Conservation (phyloP, 30 jellyfish, hydroid and myxozoan genomes). For the Hydractinia echinata region DNA sequence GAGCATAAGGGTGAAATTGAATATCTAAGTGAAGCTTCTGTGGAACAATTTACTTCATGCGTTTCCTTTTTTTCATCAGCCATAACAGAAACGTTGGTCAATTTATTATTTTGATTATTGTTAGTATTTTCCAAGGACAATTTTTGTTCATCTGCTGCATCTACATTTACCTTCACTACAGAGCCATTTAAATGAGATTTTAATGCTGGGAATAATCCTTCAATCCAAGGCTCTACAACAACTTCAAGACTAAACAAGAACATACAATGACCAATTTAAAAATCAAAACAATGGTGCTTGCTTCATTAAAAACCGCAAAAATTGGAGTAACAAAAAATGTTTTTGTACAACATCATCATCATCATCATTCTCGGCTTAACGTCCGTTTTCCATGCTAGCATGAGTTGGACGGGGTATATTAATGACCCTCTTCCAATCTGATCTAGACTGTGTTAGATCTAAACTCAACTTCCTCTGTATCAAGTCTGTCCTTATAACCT, state of each 20-base stretch:
- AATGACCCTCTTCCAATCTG: no score
- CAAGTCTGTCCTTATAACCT: no score
- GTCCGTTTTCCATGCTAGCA: no score
- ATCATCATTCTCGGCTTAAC: no score
- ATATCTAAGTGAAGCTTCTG: slow-evolving; percentile 2
- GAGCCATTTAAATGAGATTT: slow-evolving; percentile 21
- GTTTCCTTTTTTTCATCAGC: not conserved
- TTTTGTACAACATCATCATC: no score
- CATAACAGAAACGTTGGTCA: not conserved
- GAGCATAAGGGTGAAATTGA: slow-evolving; percentile 5
- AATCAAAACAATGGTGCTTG: not conserved
- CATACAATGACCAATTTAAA: not conserved
- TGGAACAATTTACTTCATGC: not conserved
- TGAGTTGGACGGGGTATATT: no score
- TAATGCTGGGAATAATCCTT: slow-evolving; percentile 77
- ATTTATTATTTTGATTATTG: not conserved
- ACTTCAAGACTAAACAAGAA: slow-evolving; percentile 70
- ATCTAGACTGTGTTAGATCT: no score
- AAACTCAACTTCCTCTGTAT: no score
- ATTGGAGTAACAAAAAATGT: no score
- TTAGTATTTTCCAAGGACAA: not conserved
- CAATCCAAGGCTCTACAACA: slow-evolving; percentile 98
- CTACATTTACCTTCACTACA: not conserved
- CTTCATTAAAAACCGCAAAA: not conserved
- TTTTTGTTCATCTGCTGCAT: slow-evolving; percentile 10